Percentiles rank a stretch among this genome's conserved stretches.
phyloP scores from a whole-genome alignment of 2,113 vertebrate species.

The Notechis scutatus region DNA sequence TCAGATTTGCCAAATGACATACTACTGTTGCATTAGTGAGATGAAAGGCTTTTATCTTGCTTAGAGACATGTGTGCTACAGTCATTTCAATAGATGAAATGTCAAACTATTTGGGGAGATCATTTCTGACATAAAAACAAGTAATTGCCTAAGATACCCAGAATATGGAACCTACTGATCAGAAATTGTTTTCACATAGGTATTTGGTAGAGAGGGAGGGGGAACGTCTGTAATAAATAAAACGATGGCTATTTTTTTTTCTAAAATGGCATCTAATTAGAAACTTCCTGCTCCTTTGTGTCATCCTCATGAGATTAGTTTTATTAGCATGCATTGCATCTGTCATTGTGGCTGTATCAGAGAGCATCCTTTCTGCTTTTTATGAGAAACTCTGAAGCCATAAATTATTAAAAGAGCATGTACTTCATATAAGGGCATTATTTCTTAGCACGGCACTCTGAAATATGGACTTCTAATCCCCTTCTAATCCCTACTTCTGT shows the following conservation, averaged over 20 bases:
- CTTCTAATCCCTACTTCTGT: neutral
- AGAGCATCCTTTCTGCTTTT: constrained; percentile 5
- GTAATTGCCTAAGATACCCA: constrained; percentile 40
- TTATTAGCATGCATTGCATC: constrained; percentile 35
- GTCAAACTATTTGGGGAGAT: constrained; percentile 50
- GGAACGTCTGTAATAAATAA: constrained; percentile 19
- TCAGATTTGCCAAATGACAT: constrained; percentile 50
- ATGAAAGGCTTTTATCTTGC: constrained; percentile 52
- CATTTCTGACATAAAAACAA: constrained; percentile 53
- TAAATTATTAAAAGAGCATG: neutral
- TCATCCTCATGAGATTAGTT: neutral
- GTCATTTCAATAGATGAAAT: constrained; percentile 55
- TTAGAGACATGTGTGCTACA: constrained; percentile 40
- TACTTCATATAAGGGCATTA: neutral
- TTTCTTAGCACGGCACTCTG: neutral
- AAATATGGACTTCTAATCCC: neutral
- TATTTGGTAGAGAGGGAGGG: neutral
- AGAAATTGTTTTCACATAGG: constrained; percentile 18
- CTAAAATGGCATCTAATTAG: constrained; percentile 37
- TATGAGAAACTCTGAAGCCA: constrained; percentile 16
- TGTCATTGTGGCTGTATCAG: constrained; percentile 6
- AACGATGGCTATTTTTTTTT: constrained; percentile 2
- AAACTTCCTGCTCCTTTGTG: constrained; percentile 4
- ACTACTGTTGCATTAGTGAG: constrained; percentile 42
- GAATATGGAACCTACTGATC: constrained; percentile 41